Evolutionary conservation across 2,797 vertebrate genomes (phyloP).

Genomic region (Eulemur albifrons): DNA sequence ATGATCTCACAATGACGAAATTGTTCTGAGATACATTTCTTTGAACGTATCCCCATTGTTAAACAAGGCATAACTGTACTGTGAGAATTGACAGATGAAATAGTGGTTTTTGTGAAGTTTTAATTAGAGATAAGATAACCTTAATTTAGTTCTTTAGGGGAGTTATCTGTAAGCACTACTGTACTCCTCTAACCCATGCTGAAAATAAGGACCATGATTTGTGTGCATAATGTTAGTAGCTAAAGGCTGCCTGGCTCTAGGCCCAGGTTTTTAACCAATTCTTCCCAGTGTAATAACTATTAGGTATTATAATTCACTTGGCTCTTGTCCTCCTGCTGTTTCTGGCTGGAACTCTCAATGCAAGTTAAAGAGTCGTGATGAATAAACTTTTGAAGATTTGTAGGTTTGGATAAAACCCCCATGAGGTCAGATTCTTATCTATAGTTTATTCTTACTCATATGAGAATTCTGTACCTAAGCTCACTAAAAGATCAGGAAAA

Average conservation of each 20-base stretch:
- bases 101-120: background rate
- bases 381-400: constrained; percentile 28
- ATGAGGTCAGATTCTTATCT: background rate
- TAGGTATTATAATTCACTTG: constrained; percentile 38
- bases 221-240: background rate
- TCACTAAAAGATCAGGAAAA: background rate
- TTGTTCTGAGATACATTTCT: background rate
- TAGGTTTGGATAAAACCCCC: constrained; percentile 8
- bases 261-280: background rate
- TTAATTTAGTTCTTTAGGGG: constrained; percentile 4
- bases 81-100: background rate
- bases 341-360: constrained; percentile 29
- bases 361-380: background rate
- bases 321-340: background rate
- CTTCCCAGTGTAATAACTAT: constrained; percentile 41
- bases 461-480: background rate
- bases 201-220: constrained; percentile 24
- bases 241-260: constrained; percentile 43
- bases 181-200: background rate
- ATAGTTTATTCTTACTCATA: background rate
- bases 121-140: constrained; percentile 18
- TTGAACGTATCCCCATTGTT: background rate
- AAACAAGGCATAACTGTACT: background rate
- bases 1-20: background rate
- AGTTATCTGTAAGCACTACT: background rate